Conservation (phyloP, 2,888 invertebrate species). For the Tanypteryx hageni region DNA sequence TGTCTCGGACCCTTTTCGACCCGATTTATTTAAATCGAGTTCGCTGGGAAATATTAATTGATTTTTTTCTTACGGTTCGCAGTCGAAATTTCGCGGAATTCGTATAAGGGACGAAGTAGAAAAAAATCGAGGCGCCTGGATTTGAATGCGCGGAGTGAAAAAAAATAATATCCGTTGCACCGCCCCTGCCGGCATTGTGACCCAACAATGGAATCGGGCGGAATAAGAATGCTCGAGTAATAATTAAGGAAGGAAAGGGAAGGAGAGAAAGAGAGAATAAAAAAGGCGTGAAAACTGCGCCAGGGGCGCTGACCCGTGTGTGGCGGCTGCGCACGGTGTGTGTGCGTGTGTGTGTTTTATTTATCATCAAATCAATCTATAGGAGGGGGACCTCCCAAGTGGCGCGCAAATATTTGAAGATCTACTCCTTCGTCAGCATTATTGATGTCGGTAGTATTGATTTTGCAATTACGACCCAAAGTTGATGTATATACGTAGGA, state of each 20-base stretch:
- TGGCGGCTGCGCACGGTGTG: not conserved
- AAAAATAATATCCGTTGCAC: not conserved
- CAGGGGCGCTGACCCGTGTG: constrained; percentile 53
- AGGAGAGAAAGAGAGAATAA: not conserved
- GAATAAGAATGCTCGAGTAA: constrained; percentile 56
- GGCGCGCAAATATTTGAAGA: constrained; percentile 61
- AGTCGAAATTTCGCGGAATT: not conserved
- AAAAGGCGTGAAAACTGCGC: constrained; percentile 49
- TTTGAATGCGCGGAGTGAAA: not conserved
- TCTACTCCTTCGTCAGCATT: constrained; percentile 64
- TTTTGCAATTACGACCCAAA: constrained; percentile 58
- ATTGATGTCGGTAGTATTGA: constrained; percentile 53
- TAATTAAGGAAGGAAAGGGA: constrained; percentile 54
- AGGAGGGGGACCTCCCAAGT: constrained; percentile 30
- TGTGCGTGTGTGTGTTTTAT: constrained; percentile 27
- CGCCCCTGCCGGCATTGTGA: constrained; percentile 21
- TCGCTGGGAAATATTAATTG: constrained; percentile 15
- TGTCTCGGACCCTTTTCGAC: not conserved
- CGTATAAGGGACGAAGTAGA: not conserved
- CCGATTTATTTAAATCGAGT: not conserved
- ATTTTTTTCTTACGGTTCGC: constrained; percentile 28
- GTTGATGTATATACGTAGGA: constrained; percentile 51
- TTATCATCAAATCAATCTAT: constrained; percentile 59
- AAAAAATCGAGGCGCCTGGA: not conserved
- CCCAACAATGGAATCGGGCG: constrained; percentile 38